Evolutionary conservation across 2,113 vertebrate genomes (phyloP).

Genomic region (Phaethornis superciliosus): DNA sequence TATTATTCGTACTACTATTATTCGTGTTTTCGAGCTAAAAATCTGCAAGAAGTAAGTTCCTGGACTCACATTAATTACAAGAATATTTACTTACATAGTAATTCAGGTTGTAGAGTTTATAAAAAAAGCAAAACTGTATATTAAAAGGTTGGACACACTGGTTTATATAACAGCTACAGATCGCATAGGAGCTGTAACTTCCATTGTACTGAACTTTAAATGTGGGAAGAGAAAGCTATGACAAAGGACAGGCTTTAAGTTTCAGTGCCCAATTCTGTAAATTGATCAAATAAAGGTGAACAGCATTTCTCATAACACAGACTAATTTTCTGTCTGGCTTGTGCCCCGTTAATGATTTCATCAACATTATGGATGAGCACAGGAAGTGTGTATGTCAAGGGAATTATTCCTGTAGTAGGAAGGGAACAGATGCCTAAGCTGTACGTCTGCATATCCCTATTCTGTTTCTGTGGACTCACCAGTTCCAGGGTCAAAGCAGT

Average conservation of each 20-base stretch:
- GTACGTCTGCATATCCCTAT: not conserved
- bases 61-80: not conserved
- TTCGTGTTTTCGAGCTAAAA: not conserved
- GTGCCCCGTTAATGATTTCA: not conserved
- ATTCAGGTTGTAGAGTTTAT: not conserved
- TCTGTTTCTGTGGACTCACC: slow-evolving; percentile 15
- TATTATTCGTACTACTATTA: not conserved
- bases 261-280: slow-evolving; percentile 27
- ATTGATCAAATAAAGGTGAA: slow-evolving; percentile 34
- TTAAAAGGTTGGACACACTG: not conserved
- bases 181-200: not conserved
- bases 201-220: not conserved
- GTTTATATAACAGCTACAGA: not conserved
- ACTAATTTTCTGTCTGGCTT: slow-evolving; percentile 26
- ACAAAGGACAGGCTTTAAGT: not conserved
- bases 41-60: not conserved
- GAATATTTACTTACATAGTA: not conserved
- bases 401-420: slow-evolving; percentile 16
- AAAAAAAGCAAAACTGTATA: not conserved
- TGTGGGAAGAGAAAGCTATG: not conserved
- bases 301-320: slow-evolving; percentile 28
- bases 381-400: not conserved
- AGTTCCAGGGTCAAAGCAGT: slow-evolving; percentile 13
- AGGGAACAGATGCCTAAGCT: not conserved
- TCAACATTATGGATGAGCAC: not conserved